A percentile compares a stretch with the other conserved stretches of the same genome.
Evolutionary conservation across 2,888 invertebrate species (phyloP).

Genomic region (Alsophila aescularia): DNA sequence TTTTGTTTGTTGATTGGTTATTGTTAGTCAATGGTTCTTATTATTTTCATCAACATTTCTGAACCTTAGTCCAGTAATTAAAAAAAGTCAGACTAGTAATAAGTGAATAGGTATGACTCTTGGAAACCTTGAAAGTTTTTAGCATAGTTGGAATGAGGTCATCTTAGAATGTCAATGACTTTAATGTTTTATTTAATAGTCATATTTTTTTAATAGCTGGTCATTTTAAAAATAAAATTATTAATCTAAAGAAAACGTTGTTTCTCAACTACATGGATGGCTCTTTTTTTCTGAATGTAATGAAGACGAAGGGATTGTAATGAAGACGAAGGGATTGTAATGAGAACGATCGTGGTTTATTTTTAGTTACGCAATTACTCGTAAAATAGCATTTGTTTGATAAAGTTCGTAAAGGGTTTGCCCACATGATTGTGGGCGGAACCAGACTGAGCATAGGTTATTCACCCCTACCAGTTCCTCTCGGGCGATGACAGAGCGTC

Average conservation of each 20-base stretch:
- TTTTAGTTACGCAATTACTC: slow-evolving; percentile 69
- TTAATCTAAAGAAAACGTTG: too few relatives aligned
- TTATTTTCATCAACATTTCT: too few relatives aligned
- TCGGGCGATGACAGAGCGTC: slow-evolving; percentile 67
- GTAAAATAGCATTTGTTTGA: slow-evolving; percentile 45
- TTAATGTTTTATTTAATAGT: slow-evolving; percentile 36
- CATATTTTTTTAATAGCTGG: too few relatives aligned
- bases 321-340: slow-evolving; percentile 62
- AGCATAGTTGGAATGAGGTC: slow-evolving; percentile 56
- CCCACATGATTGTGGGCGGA: slow-evolving; percentile 62
- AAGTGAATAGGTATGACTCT: slow-evolving; percentile 1
- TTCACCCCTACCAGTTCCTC: slow-evolving; percentile 82
- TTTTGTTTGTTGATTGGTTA: too few relatives aligned
- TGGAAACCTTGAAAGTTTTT: slow-evolving; percentile 38
- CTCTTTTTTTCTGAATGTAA: neutral
- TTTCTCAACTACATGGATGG: too few relatives aligned
- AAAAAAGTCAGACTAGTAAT: neutral
- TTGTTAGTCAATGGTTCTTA: too few relatives aligned
- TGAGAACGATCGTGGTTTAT: slow-evolving; percentile 57
- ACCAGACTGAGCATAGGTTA: slow-evolving; percentile 71
- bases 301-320: slow-evolving; percentile 59
- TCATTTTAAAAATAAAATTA: too few relatives aligned
- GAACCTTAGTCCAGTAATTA: too few relatives aligned
- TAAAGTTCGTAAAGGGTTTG: slow-evolving; percentile 47
- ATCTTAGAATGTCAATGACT: slow-evolving; percentile 52